phyloP scores from a whole-genome alignment of 2,888 invertebrate genomes.

The Tipula helvola region DNA sequence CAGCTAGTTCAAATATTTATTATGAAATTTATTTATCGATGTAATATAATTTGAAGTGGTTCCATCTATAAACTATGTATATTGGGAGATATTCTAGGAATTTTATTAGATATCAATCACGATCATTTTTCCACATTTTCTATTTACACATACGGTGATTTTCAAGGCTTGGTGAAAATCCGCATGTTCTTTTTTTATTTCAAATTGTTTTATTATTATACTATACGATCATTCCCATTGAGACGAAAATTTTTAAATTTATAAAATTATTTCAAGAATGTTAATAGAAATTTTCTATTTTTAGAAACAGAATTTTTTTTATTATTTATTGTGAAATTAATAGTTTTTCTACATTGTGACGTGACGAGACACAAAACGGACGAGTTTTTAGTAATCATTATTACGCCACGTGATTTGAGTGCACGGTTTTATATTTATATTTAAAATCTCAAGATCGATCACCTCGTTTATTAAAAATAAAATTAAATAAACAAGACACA shows the following conservation, averaged over 20 bases:
- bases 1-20: background rate
- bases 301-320: background rate
- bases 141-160: background rate
- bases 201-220: background rate
- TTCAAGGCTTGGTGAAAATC: background rate
- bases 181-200: background rate
- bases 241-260: background rate
- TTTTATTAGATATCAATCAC: background rate
- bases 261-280: background rate
- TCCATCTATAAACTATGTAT: background rate
- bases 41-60: background rate
- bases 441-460: background rate
- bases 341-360: background rate
- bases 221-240: background rate
- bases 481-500: background rate
- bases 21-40: background rate
- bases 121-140: background rate
- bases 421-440: background rate
- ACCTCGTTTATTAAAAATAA: background rate
- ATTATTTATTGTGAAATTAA: background rate
- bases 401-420: background rate
- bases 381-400: background rate
- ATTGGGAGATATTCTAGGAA: background rate
- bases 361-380: background rate
- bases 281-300: background rate